Base-by-base conservation (phyloP, 2,888 invertebrate species). In the Meteorus colon region DNA sequence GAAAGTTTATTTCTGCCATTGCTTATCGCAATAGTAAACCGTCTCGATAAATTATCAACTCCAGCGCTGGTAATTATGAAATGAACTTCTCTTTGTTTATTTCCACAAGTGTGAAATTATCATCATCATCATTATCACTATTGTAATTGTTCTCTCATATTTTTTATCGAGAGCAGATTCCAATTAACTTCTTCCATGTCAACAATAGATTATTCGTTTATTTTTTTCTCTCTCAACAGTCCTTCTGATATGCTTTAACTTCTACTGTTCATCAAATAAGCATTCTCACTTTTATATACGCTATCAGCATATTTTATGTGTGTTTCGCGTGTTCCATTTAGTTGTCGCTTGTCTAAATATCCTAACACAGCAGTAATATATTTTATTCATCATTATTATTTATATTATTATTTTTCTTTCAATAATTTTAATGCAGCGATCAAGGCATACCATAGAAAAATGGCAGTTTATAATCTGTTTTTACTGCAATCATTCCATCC, bases 211-310 rank as follows among this genome's bases (percentile, higher is more conserved):
- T 62, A 62, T 29, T n/a, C 0, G 27, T 60, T 60, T 12, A 86
- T 86, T 88, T 86, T 87, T 84, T 84, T 85, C 82, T 85, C 82
- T 84, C 82, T 84, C 87, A 89, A 89, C 88, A 89, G 83, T 65
- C 86, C 84, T 84, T 88, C 84, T 89, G 89, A 89, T 89, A 89
- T 89, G 89, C 86, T 86, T 86, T 80, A 78, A 84, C 83, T 81
- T 82, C 79, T 80, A 80, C 77, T 77, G 74, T 81, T 74, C 77
- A 74, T 77, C 76, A 80, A 81, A 81, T 81, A 80, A 80, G 81
- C 73, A 68, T 77, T 81, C 75, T 66, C 76, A 77, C 76, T 66
- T 76, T 77, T 72, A 76, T 78, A 76, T 77, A 75, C 67, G 76
- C 73, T 8, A 24, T n/a, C 19, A 19, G 55, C 55, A 19, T 24